These are phyloP conservation scores for Pectinophora gossypiella DNA, from an alignment of 1,140 invertebrate species.

Conservation along the genomic window DNA sequence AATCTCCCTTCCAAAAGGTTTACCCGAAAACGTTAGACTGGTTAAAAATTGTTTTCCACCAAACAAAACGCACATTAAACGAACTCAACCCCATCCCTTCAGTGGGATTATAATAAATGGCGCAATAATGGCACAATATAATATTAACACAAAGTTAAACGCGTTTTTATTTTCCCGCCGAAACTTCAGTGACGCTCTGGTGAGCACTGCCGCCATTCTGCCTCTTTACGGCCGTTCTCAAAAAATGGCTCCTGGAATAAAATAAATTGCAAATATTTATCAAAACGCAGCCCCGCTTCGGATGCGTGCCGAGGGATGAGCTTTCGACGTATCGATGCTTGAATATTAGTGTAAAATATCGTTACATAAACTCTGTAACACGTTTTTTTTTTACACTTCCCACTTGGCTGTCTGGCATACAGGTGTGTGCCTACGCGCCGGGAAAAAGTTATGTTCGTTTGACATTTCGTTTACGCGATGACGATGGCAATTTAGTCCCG, in stretches of 20 bases:
- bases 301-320: slow-evolving; percentile 19
- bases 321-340: slow-evolving; percentile 7
- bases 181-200: slow-evolving; percentile 52
- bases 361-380: too few species aligned
- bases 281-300: slow-evolving; percentile 37
- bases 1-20: slow-evolving; percentile 47
- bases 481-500: too few species aligned
- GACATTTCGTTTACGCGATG: too few species aligned
- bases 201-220: slow-evolving; percentile 49
- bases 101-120: slow-evolving; percentile 70
- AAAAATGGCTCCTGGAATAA: slow-evolving; percentile 59
- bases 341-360: too few species aligned
- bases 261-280: slow-evolving; percentile 72
- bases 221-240: slow-evolving; percentile 49
- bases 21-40: slow-evolving; percentile 52
- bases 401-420: too few species aligned
- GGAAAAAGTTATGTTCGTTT: too few species aligned
- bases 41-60: slow-evolving; percentile 55
- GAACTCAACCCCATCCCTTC: slow-evolving; percentile 65
- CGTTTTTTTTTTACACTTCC: too few species aligned
- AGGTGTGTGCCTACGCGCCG: too few species aligned
- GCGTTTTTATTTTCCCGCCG: slow-evolving; percentile 65
- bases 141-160: slow-evolving; percentile 74
- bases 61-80: slow-evolving; percentile 73
- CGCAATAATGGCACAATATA: slow-evolving; percentile 73